Evolutionary conservation across 1,140 invertebrate genomes (phyloP).

Genomic region (Psix sp.): DNA sequence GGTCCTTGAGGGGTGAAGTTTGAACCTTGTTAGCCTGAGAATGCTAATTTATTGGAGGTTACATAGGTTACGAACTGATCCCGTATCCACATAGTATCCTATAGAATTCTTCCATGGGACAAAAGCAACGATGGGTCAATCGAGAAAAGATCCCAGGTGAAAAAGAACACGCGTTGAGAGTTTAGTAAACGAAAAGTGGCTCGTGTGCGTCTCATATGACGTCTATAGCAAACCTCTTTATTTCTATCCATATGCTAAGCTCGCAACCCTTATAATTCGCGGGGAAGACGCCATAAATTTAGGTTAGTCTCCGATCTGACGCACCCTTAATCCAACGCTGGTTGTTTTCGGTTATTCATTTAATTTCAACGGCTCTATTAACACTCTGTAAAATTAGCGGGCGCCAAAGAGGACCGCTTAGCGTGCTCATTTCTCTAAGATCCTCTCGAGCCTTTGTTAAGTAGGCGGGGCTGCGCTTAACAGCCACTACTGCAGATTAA

Average conservation of each 20-base stretch:
- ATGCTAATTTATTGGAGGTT: conserved; percentile 77
- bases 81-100: too few species aligned
- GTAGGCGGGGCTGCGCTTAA: conserved; percentile 18
- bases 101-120: too few species aligned
- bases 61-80: too few species aligned
- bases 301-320: conserved; percentile 33
- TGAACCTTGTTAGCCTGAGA: conserved; percentile 75
- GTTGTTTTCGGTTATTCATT: conserved; percentile 55
- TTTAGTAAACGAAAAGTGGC: too few species aligned
- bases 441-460: conserved; percentile 10
- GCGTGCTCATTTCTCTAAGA: conserved; percentile 46
- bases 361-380: conserved; percentile 60
- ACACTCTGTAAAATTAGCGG: conserved; percentile 56
- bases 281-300: conserved; percentile 38
- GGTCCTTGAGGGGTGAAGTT: conserved; percentile 72
- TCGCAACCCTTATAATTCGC: conserved; percentile 8
- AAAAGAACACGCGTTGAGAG: too few species aligned
- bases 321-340: conserved; percentile 40
- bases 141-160: too few species aligned
- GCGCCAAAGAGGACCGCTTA: conserved; percentile 45
- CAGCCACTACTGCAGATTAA: conserved; percentile 42
- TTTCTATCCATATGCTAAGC: neutral
- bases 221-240: too few species aligned
- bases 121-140: too few species aligned
- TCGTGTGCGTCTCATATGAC: too few species aligned